A percentile compares a stretch with the other conserved stretches of the same genome.
These are phyloP conservation scores for Gila robusta DNA, from an alignment of 2,797 vertebrate genomes.

Conservation along the genomic window DNA sequence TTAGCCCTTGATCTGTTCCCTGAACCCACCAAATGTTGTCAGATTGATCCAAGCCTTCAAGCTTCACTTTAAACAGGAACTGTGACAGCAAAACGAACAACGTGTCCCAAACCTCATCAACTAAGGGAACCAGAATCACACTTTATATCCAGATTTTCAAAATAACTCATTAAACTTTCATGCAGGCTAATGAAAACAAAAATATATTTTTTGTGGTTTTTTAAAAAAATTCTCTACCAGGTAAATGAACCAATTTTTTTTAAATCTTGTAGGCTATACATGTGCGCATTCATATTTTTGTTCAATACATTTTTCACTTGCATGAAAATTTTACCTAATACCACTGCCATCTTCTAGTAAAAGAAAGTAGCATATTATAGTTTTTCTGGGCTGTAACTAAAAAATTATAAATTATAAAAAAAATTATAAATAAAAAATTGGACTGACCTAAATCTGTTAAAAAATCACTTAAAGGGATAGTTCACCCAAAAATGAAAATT, in stretches of 20 bases:
- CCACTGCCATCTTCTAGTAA: not conserved
- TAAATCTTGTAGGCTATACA: not conserved
- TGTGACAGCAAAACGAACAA: not conserved
- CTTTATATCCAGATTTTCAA: too few species aligned
- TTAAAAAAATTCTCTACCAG: not conserved
- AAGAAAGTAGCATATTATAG: not conserved
- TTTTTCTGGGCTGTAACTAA: not conserved
- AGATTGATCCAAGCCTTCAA: conserved; percentile 11
- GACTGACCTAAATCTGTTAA: too few species aligned
- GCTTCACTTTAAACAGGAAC: not conserved
- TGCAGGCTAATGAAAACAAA: not conserved
- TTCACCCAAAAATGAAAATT: too few species aligned
- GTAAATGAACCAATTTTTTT: not conserved
- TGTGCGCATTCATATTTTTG: not conserved
- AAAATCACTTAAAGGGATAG: not conserved
- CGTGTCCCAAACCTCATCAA: not conserved
- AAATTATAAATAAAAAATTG: too few species aligned
- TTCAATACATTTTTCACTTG: not conserved
- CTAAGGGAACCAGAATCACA: not conserved
- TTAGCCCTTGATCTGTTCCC: conserved; percentile 10
- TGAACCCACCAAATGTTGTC: conserved; percentile 18
- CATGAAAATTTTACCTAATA: not conserved
- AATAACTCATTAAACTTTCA: too few species aligned
- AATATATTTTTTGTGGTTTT: not conserved
- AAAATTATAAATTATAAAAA: not conserved